Base-by-base conservation (phyloP, 64 coral and sea anemone genomes). In the Exaiptasia diaphana region DNA sequence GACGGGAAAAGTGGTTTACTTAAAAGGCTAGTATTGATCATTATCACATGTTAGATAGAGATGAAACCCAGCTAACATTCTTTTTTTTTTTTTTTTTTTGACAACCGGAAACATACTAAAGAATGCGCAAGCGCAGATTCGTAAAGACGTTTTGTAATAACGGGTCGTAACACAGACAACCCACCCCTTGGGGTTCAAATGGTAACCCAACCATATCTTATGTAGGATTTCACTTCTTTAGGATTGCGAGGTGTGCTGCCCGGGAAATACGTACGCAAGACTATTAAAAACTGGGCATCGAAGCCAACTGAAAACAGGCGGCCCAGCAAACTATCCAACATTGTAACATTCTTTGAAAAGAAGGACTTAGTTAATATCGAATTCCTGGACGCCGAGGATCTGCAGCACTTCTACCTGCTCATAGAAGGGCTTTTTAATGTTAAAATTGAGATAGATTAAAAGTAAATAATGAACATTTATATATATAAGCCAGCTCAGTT, bases 401-500 rank as follows among this genome's bases (percentile, higher is more conserved):
- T 73, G 28, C 38, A 71, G 23, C 14, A 35, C 3, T 83, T 83
- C 30, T 70, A 7, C 17, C 14, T 40, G 30, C n/a, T 72, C 45
- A 59, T 58, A 22, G 81, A 83, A 30, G 81, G 64, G 11, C 38
- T 83, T 5, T 83, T 53, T 58, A 68, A 33, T 22, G 46, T 73
- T 10, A 72, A 67, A 15, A 67, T 67, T 22, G 63, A 55, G 6
- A 21, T n/a, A n/a, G n/a, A n/a, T n/a, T n/a, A n/a, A n/a, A n/a
- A n/a, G n/a, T n/a, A n/a, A n/a, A 65, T 36, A 65, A n/a, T n/a
- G n/a, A n/a, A n/a, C n/a, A n/a, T n/a, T n/a, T n/a, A n/a, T n/a
- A n/a, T n/a, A n/a, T n/a, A n/a, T n/a, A n/a, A n/a, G n/a, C n/a
- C n/a, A n/a, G n/a, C n/a, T n/a, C n/a, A n/a, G n/a, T n/a, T n/a